Evolutionary conservation across 2,888 invertebrate genomes (phyloP).

Genomic region (Amphipyra tragopoginis): DNA sequence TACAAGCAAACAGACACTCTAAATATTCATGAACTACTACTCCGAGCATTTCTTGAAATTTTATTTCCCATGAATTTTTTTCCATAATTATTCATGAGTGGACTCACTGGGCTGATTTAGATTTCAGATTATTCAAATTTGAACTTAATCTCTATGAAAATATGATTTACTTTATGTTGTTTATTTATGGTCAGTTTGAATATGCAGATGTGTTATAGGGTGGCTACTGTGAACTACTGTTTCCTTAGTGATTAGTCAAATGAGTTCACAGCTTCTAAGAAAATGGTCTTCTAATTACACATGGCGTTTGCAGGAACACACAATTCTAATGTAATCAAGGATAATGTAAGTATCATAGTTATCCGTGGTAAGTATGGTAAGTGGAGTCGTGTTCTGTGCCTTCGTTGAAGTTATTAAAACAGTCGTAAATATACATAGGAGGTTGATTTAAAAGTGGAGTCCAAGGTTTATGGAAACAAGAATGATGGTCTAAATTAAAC

Average conservation of each 20-base stretch:
- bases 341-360: neutral
- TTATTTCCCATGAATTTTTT: conserved; percentile 61
- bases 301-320: conserved; percentile 27
- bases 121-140: conserved; percentile 16
- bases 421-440: too few species aligned
- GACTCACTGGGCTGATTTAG: conserved; percentile 32
- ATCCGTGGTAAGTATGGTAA: too few species aligned
- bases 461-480: too few species aligned
- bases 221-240: conserved; percentile 77
- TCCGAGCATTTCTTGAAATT: conserved; percentile 47
- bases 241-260: conserved; percentile 60
- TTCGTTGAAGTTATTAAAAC: too few species aligned
- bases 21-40: conserved; percentile 56
- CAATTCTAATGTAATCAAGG: conserved; percentile 21
- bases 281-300: conserved; percentile 33
- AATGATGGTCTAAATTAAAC: too few species aligned
- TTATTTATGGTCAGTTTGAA: conserved; percentile 13
- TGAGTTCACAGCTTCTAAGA: conserved; percentile 53
- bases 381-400: too few species aligned
- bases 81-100: conserved; percentile 58
- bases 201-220: conserved; percentile 52
- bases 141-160: conserved; percentile 4
- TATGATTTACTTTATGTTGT: conserved; percentile 22
- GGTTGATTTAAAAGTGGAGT: too few species aligned
- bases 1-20: conserved; percentile 54